A percentile compares a stretch with the other conserved stretches of the same genome.
phyloP scores from a whole-genome alignment of 2,113 vertebrate genomes.

The Anoplopoma fimbria region DNA sequence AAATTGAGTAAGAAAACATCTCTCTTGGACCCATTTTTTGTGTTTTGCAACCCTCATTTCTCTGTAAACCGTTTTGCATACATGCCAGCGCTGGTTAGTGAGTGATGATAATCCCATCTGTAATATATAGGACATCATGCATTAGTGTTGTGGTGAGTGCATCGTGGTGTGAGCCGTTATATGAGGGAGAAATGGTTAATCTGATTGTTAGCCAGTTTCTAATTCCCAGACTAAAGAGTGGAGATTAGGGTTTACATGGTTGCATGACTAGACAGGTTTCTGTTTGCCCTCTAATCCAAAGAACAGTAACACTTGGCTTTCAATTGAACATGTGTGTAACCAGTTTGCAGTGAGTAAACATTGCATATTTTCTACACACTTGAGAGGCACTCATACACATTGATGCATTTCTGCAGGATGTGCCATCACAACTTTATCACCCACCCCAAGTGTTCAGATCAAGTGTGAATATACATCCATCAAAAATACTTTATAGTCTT shows the following conservation, averaged over 20 bases:
- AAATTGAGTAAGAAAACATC: background rate
- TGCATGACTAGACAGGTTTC: slow-evolving; percentile 65
- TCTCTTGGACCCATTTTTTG: background rate
- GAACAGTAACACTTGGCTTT: slow-evolving; percentile 4
- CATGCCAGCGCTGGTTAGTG: background rate
- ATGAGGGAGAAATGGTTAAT: slow-evolving; percentile 46
- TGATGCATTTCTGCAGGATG: background rate
- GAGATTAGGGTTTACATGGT: slow-evolving; percentile 65
- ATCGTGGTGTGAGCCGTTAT: slow-evolving; percentile 9
- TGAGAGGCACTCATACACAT: no score
- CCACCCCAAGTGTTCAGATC: background rate
- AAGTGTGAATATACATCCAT: background rate
- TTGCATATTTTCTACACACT: background rate
- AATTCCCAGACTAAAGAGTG: slow-evolving; percentile 63
- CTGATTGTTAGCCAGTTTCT: slow-evolving; percentile 54
- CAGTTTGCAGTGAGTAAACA: background rate
- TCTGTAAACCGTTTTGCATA: background rate
- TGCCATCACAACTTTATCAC: background rate
- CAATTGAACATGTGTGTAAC: background rate
- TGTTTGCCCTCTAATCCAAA: slow-evolving; percentile 45
- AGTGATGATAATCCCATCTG: slow-evolving; percentile 42
- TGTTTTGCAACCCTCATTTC: background rate
- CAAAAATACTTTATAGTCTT: background rate
- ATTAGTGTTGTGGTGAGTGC: slow-evolving; percentile 45
- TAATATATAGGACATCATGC: slow-evolving; percentile 59